Conservation (phyloP, 1,140 invertebrate species). For the Apolygus lucorum region DNA sequence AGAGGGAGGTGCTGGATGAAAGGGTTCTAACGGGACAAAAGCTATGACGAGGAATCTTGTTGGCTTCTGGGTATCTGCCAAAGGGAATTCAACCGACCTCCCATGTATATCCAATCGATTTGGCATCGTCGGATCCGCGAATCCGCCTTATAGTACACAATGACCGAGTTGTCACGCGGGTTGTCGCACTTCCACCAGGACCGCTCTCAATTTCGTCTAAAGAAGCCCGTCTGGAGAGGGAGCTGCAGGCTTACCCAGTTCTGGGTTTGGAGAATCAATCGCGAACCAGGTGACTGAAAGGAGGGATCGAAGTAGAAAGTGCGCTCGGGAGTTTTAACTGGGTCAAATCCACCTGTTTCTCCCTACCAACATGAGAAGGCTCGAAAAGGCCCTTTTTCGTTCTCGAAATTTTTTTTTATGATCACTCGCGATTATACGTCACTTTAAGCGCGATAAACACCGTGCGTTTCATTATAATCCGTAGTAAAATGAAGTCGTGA, state of each 20-base stretch:
- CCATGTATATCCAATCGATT: too few relatives aligned
- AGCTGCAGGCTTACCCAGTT: too few relatives aligned
- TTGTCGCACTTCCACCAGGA: too few relatives aligned
- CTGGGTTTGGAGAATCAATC: conserved; percentile 1
- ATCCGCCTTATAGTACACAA: too few relatives aligned
- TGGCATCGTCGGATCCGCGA: too few relatives aligned
- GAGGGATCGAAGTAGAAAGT: not conserved
- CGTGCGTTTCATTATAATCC: not conserved
- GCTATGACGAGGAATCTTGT: not conserved
- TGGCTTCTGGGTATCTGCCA: not conserved
- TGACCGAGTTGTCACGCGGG: too few relatives aligned
- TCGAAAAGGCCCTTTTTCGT: not conserved
- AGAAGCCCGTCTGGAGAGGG: too few relatives aligned
- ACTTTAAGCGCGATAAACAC: not conserved
- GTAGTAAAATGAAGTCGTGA: not conserved
- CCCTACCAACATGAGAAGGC: not conserved
- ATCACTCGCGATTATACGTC: not conserved
- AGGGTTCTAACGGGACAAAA: not conserved
- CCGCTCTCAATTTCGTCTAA: too few relatives aligned
- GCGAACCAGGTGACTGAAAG: not conserved
- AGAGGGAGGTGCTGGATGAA: not conserved
- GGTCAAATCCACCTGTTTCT: not conserved
- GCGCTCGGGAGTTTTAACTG: not conserved
- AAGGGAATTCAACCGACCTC: not conserved
- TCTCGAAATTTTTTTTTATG: not conserved